phyloP scores from a whole-genome alignment of 30 jellyfish, hydroid and myxozoan species.

The Hydra vulgaris region DNA sequence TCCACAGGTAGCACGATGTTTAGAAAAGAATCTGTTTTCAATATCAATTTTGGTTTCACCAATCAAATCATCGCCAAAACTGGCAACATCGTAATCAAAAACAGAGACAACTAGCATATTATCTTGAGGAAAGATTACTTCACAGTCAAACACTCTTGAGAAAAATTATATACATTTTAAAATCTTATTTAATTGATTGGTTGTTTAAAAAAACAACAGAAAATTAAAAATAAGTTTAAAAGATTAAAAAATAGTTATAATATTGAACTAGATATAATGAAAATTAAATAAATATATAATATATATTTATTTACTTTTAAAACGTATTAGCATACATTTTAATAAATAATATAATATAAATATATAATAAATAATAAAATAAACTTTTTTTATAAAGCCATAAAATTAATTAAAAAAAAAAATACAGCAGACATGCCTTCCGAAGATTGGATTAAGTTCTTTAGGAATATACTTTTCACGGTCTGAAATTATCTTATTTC shows the following conservation, averaged over 20 bases:
- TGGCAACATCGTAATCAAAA: slow-evolving; percentile 57
- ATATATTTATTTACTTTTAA: no score
- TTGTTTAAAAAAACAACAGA: neutral
- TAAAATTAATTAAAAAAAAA: no score
- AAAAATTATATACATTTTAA: no score
- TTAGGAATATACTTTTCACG: neutral
- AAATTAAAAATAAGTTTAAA: no score
- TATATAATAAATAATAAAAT: no score
- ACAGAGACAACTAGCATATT: slow-evolving; percentile 76
- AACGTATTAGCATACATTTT: no score
- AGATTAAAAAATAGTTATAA: no score
- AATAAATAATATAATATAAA: no score
- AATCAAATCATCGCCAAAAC: slow-evolving; percentile 39
- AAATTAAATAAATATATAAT: no score
- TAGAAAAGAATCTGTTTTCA: slow-evolving; percentile 73
- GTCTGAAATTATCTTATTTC: neutral
- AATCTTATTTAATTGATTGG: no score
- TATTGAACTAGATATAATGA: no score
- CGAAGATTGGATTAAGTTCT: neutral
- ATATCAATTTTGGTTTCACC: slow-evolving; percentile 88
- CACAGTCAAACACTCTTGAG: slow-evolving; percentile 57
- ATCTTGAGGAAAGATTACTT: slow-evolving; percentile 80
- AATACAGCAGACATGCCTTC: neutral
- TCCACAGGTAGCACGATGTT: slow-evolving; percentile 67
- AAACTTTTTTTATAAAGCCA: neutral